A percentile compares a stretch with the other conserved stretches of the same genome.
Evolutionary conservation across 2,888 invertebrate genomes (phyloP).

Genomic region (Shargacucullia verbasci): DNA sequence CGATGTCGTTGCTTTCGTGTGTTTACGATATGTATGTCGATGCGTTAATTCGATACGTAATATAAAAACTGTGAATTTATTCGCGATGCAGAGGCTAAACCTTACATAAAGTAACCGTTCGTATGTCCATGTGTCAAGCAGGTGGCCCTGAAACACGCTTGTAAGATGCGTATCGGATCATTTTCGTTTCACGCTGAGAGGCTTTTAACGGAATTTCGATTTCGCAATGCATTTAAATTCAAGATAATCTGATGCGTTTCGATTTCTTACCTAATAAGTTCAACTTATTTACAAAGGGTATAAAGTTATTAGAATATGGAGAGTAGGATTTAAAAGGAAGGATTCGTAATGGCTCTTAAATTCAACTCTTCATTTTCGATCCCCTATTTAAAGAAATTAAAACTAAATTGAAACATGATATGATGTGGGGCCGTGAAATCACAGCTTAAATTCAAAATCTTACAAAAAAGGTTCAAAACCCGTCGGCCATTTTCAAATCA

Average conservation of each 20-base stretch:
- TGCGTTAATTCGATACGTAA: constrained; percentile 77
- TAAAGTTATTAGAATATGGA: constrained; percentile 69
- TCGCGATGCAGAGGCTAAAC: constrained; percentile 67
- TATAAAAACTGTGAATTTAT: constrained; percentile 85
- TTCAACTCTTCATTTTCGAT: constrained; percentile 53
- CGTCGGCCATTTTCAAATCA: constrained; percentile 80
- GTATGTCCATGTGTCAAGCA: constrained; percentile 79
- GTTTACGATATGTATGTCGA: constrained; percentile 63
- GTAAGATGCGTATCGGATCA: constrained; percentile 69
- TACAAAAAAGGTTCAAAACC: constrained; percentile 50
- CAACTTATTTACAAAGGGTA: constrained; percentile 64
- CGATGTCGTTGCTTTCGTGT: constrained; percentile 62
- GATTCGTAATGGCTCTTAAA: constrained; percentile 53
- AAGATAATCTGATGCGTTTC: constrained; percentile 67
- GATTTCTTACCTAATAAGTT: constrained; percentile 62
- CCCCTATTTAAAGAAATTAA: constrained; percentile 58
- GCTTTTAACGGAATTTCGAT: constrained; percentile 70
- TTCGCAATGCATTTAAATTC: constrained; percentile 79
- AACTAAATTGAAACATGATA: constrained; percentile 66
- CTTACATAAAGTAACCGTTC: constrained; percentile 77
- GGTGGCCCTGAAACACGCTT: constrained; percentile 77
- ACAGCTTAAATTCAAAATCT: constrained; percentile 48
- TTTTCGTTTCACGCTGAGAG: constrained; percentile 79
- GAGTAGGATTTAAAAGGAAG: constrained; percentile 43
- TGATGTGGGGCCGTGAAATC: constrained; percentile 60